phyloP scores from a whole-genome alignment of 2,113 vertebrate species.

The Oenanthe oenanthe region DNA sequence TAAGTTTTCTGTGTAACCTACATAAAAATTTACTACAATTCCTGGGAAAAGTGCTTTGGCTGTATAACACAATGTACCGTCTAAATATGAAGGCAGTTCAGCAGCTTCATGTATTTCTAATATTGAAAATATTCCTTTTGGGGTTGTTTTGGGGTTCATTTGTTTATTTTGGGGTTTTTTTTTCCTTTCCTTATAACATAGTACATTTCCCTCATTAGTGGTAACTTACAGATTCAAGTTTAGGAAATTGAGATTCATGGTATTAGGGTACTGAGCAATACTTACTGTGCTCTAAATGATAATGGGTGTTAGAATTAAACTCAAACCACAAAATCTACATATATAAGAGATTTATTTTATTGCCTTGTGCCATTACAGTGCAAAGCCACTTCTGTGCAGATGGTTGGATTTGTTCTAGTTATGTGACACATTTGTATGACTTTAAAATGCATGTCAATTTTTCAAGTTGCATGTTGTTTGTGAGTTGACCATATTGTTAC shows the following conservation, averaged over 20 bases:
- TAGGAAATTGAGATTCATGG: not conserved
- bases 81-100: not conserved
- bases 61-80: not conserved
- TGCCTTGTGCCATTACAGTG: not conserved
- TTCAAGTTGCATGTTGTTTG: not conserved
- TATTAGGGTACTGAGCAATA: not conserved
- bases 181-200: not conserved
- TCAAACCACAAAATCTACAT: not conserved
- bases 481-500: not conserved
- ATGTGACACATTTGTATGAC: not conserved
- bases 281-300: not conserved
- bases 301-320: not conserved
- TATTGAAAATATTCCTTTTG: not conserved
- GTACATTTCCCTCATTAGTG: not conserved
- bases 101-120: not conserved
- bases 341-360: not conserved
- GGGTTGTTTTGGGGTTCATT: not conserved
- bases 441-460: not conserved
- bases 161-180: not conserved
- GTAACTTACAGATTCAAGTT: not conserved
- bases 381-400: not conserved
- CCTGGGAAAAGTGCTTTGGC: not conserved
- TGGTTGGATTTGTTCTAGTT: not conserved
- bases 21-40: not conserved
- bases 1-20: constrained; percentile 65